Percentiles rank a stretch among this genome's conserved stretches.
Conservation (phyloP, 2,888 invertebrate genomes). For the Halocaridina rubra region DNA sequence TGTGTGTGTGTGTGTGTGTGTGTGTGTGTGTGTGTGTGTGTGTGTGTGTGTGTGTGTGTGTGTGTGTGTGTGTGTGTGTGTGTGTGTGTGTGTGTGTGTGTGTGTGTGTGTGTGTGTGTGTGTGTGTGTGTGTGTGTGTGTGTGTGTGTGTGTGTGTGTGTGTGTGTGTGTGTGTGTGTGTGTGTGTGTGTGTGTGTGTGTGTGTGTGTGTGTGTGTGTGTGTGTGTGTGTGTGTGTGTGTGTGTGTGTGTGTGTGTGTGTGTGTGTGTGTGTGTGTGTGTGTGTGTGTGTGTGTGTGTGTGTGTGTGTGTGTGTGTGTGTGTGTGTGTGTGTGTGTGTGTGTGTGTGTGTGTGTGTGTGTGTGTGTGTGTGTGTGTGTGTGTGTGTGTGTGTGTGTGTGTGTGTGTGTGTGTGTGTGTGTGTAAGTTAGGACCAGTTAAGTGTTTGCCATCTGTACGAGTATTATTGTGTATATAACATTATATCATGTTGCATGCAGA, state of each 20-base stretch:
- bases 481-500: too few species aligned
- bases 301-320: background rate
- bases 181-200: too few species aligned
- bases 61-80: background rate
- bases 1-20: background rate
- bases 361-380: background rate
- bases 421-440: too few species aligned
- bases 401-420: background rate
- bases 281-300: background rate
- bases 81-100: background rate
- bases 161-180: too few species aligned
- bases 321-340: background rate
- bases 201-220: too few species aligned
- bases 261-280: background rate
- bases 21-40: background rate
- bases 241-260: background rate
- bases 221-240: too few species aligned
- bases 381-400: background rate
- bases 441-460: too few species aligned
- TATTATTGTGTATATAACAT: too few species aligned
- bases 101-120: background rate
- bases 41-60: background rate
- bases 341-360: background rate
- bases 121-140: background rate
- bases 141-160: background rate